phyloP scores from a whole-genome alignment of 2,113 vertebrate genomes.

The Crypturellus undulatus region DNA sequence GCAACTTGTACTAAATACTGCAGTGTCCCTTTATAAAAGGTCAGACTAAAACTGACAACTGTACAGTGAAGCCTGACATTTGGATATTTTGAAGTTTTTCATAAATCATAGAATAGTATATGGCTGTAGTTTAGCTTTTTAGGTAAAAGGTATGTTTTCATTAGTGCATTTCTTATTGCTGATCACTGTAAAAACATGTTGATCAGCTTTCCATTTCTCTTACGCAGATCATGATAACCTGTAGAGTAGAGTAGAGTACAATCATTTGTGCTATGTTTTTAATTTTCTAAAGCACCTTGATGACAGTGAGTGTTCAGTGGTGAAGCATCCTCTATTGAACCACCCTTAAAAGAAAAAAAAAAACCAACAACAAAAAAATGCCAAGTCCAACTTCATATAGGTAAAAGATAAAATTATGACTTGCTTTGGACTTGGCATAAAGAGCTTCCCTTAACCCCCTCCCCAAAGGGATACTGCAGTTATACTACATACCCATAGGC shows the following conservation, averaged over 20 bases:
- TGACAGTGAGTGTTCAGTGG: constrained; percentile 88
- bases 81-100: constrained; percentile 89
- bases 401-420: constrained; percentile 76
- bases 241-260: constrained; percentile 86
- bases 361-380: not conserved
- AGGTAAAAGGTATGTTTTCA: constrained; percentile 86
- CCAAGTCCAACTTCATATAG: constrained; percentile 78
- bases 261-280: constrained; percentile 87
- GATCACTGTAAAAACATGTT: constrained; percentile 82
- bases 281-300: constrained; percentile 89
- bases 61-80: constrained; percentile 87
- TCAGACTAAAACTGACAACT: constrained; percentile 86
- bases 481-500: constrained; percentile 86
- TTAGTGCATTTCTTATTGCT: constrained; percentile 86
- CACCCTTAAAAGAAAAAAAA: constrained; percentile 66
- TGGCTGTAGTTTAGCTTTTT: constrained; percentile 88
- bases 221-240: constrained; percentile 85
- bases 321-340: constrained; percentile 87
- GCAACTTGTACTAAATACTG: constrained; percentile 91
- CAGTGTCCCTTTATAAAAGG: constrained; percentile 97
- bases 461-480: constrained; percentile 89
- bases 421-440: constrained; percentile 77
- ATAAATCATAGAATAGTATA: constrained; percentile 87
- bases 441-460: constrained; percentile 79
- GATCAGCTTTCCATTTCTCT: constrained; percentile 85